Conservation (phyloP, 35 echinoderm and acorn worm genomes). For the Apostichopus parvimensis region DNA sequence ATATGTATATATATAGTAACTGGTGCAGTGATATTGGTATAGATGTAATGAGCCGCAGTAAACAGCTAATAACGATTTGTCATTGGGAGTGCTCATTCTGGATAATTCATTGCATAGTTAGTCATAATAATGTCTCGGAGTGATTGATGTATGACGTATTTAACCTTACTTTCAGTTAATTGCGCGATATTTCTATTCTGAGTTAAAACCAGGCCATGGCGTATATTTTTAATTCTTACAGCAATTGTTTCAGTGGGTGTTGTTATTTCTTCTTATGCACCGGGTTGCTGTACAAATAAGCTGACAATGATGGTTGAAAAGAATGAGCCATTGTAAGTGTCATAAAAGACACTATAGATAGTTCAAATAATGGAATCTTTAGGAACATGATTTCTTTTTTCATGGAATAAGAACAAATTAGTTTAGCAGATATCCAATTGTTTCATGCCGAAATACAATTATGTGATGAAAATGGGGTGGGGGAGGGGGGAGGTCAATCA, state of each 20-base stretch:
- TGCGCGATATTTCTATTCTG: neutral
- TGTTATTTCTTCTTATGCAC: no score
- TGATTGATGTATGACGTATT: constrained; percentile 26
- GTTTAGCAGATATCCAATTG: no score
- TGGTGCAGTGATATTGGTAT: neutral
- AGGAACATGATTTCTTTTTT: no score
- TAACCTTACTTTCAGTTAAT: constrained; percentile 25
- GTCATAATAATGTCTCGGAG: constrained; percentile 24
- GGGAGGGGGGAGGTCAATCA: no score
- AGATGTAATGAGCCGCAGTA: neutral
- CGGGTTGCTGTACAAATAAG: no score
- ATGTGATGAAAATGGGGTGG: no score
- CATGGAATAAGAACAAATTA: no score
- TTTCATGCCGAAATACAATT: no score
- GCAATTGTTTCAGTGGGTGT: neutral
- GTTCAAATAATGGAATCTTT: no score
- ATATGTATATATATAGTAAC: neutral
- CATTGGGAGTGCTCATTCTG: neutral
- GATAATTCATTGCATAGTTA: constrained; percentile 38
- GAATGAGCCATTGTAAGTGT: no score
- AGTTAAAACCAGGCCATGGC: neutral
- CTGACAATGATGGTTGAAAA: no score
- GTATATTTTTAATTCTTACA: neutral
- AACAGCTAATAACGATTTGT: neutral
- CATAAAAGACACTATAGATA: no score